Evolutionary conservation across 1,140 invertebrate species (phyloP).

Genomic region (Drosophila punjabiensis): DNA sequence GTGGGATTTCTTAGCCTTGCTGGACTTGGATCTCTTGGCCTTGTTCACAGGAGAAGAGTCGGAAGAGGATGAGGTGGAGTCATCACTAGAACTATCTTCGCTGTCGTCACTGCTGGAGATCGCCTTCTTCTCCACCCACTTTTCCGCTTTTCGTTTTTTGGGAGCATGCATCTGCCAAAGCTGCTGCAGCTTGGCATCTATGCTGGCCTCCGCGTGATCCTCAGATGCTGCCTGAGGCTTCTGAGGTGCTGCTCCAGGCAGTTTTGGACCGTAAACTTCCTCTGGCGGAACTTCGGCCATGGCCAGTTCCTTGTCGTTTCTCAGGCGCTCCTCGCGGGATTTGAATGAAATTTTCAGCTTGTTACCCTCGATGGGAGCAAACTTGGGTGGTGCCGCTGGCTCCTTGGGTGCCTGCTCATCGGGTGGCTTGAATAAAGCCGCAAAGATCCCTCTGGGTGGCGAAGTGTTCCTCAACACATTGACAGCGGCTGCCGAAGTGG

Average conservation of each 20-base stretch:
- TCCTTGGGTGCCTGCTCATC: constrained; percentile 19
- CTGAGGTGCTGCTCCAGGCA: constrained; percentile 23
- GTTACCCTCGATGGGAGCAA: constrained; percentile 62
- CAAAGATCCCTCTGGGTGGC: constrained; percentile 91
- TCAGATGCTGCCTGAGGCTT: not conserved
- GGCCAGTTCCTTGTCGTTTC: constrained; percentile 62
- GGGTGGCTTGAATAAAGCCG: constrained; percentile 87
- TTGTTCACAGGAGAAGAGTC: constrained; percentile 7
- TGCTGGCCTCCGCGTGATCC: constrained; percentile 31
- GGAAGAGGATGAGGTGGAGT: constrained; percentile 26
- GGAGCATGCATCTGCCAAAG: constrained; percentile 63
- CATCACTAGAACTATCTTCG: constrained; percentile 40
- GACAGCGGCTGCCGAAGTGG: constrained; percentile 68
- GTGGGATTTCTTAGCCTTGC: constrained; percentile 63
- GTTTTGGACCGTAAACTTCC: constrained; percentile 60
- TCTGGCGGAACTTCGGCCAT: constrained; percentile 46
- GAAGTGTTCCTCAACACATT: constrained; percentile 88
- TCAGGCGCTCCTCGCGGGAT: constrained; percentile 59
- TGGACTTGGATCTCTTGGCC: constrained; percentile 43
- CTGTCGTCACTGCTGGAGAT: constrained; percentile 56
- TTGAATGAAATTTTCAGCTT: constrained; percentile 67
- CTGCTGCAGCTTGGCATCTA: constrained; percentile 68
- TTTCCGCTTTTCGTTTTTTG: constrained; percentile 53
- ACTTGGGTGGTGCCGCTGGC: constrained; percentile 33
- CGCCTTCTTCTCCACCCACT: constrained; percentile 67